Evolutionary conservation across 2,797 vertebrate genomes (phyloP).

Genomic region (Oryzias dopingdopingensis): DNA sequence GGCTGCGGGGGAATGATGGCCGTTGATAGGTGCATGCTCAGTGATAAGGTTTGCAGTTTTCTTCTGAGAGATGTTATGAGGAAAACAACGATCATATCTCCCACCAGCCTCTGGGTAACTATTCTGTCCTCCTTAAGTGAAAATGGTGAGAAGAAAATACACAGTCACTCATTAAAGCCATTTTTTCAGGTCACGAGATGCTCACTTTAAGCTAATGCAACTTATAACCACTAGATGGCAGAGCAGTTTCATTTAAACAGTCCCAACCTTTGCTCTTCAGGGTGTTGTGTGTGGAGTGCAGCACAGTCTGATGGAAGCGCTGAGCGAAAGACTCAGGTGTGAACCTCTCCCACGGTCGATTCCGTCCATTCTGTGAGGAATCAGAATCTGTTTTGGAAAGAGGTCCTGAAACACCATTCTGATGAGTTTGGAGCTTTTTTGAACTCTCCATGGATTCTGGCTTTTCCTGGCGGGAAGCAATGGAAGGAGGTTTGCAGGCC

Average conservation of each 20-base stretch:
- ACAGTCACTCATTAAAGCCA: background rate
- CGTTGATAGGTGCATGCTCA: conserved; percentile 73
- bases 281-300: conserved; percentile 89
- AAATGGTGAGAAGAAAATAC: conserved; percentile 7
- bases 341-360: conserved; percentile 85
- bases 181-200: background rate
- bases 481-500: conserved; percentile 36
- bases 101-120: conserved; percentile 34
- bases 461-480: conserved; percentile 70
- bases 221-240: conserved; percentile 57
- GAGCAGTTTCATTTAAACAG: conserved; percentile 2
- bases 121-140: conserved; percentile 56
- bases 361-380: conserved; percentile 80
- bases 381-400: conserved; percentile 76
- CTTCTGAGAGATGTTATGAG: conserved; percentile 82
- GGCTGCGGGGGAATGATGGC: conserved; percentile 58
- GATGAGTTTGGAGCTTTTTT: conserved; percentile 79
- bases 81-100: conserved; percentile 75
- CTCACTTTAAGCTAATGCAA: background rate
- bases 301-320: conserved; percentile 90
- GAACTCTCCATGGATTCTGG: conserved; percentile 66
- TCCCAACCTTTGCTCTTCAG: conserved; percentile 85
- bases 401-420: conserved; percentile 72
- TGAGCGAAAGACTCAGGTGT: conserved; percentile 88
- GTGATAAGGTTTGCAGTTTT: conserved; percentile 59